phyloP scores from a whole-genome alignment of 2,888 invertebrate species.

The Ennomos quercinarius region DNA sequence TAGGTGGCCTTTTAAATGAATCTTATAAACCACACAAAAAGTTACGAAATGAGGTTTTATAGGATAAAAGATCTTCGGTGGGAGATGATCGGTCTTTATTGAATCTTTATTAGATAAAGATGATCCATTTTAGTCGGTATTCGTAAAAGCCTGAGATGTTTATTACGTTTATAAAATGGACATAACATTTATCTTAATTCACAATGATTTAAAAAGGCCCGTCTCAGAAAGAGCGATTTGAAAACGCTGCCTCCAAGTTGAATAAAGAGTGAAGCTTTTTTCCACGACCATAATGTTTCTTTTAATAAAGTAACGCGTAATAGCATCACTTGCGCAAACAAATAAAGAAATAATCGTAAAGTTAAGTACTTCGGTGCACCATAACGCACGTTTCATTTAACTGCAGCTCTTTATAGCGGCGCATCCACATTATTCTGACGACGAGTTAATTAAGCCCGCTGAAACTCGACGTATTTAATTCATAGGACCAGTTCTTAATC shows the following conservation, averaged over 20 bases:
- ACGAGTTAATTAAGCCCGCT: slow-evolving; percentile 21
- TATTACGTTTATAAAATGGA: background rate
- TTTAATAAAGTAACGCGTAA: slow-evolving; percentile 19
- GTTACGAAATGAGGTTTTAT: slow-evolving; percentile 3
- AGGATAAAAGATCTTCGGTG: background rate
- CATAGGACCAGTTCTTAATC: slow-evolving; percentile 27
- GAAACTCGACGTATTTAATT: slow-evolving; percentile 21
- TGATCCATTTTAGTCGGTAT: background rate
- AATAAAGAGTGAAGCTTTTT: slow-evolving; percentile 14
- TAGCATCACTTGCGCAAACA: slow-evolving; percentile 21
- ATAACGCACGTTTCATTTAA: slow-evolving; percentile 24
- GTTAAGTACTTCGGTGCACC: slow-evolving; percentile 18
- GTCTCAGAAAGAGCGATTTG: background rate
- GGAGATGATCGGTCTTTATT: too few relatives aligned
- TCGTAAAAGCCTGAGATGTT: slow-evolving; percentile 1
- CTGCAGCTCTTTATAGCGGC: slow-evolving; percentile 21
- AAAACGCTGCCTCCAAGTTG: slow-evolving; percentile 11
- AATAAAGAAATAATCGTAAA: slow-evolving; percentile 30
- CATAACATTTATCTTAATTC: slow-evolving; percentile 7
- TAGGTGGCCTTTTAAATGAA: slow-evolving; percentile 12
- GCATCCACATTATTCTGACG: slow-evolving; percentile 24
- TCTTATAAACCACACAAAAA: background rate
- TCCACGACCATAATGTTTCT: slow-evolving; percentile 9
- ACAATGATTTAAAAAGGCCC: slow-evolving; percentile 2
- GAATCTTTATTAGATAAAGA: background rate